A percentile compares a stretch with the other conserved stretches of the same genome.
phyloP scores from a whole-genome alignment of 1,140 invertebrate genomes.

The Triops cancriformis region DNA sequence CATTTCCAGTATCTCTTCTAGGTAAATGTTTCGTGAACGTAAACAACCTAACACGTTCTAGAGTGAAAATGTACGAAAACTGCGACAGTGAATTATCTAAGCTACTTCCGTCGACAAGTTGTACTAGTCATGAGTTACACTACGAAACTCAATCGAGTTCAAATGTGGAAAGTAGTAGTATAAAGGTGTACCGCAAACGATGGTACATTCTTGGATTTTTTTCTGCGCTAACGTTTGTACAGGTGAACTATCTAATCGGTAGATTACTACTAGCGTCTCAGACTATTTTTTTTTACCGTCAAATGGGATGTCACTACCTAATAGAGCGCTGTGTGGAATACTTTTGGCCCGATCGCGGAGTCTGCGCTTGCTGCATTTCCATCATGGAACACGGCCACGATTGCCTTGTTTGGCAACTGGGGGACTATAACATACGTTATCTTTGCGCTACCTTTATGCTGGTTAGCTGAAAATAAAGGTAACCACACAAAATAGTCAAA shows the following conservation, averaged over 20 bases:
- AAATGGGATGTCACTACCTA: neutral
- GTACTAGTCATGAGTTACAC: neutral
- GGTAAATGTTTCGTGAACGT: neutral
- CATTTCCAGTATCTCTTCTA: neutral
- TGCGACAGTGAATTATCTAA: neutral
- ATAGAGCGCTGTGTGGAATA: constrained; percentile 43
- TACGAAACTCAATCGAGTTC: neutral
- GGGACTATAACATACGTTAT: constrained; percentile 44
- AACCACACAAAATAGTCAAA: neutral
- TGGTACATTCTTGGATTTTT: constrained; percentile 24
- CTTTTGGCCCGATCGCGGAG: constrained; percentile 46
- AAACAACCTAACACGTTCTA: neutral
- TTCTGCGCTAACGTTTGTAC: constrained; percentile 23
- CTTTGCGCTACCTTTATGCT: constrained; percentile 41
- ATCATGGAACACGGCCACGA: constrained; percentile 40
- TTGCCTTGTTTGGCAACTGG: constrained; percentile 47
- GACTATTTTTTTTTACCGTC: too few species aligned
- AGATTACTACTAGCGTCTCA: too few species aligned
- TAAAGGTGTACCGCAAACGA: constrained; percentile 18
- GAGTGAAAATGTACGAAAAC: neutral
- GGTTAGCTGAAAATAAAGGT: constrained; percentile 41
- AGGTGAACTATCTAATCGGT: too few species aligned
- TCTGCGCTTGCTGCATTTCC: constrained; percentile 42
- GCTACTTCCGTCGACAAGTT: neutral
- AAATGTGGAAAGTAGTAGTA: neutral